phyloP scores from a whole-genome alignment of 2,888 invertebrate genomes.

The Exephanes ischioxanthus region DNA sequence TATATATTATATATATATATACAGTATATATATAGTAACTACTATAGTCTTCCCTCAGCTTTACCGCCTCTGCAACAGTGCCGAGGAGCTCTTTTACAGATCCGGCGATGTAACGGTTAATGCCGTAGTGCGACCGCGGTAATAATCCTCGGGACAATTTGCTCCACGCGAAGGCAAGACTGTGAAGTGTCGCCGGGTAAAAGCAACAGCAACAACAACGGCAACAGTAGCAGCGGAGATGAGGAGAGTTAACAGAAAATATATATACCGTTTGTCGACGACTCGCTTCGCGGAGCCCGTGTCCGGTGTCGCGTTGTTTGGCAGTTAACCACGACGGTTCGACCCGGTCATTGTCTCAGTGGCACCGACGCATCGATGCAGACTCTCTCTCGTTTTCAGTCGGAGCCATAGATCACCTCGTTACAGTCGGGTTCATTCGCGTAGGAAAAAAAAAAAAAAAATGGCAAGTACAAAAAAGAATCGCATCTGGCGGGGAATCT shows the following conservation, averaged over 20 bases:
- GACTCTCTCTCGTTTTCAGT: constrained; percentile 64
- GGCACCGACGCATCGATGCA: constrained; percentile 52
- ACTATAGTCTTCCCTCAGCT: constrained; percentile 13
- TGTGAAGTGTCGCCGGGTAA: constrained; percentile 61
- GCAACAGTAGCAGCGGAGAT: constrained; percentile 42
- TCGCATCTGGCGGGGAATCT: not conserved
- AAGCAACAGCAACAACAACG: constrained; percentile 32
- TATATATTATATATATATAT: constrained; percentile 27
- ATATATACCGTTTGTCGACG: constrained; percentile 79
- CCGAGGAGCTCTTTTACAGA: constrained; percentile 28
- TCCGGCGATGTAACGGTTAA: constrained; percentile 71
- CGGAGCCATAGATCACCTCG: constrained; percentile 53
- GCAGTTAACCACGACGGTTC: constrained; percentile 58
- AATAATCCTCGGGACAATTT: constrained; percentile 76
- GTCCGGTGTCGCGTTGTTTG: constrained; percentile 79
- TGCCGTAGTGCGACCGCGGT: constrained; percentile 67
- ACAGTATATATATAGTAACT: not conserved
- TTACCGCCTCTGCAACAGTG: constrained; percentile 8
- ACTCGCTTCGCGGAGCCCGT: constrained; percentile 80
- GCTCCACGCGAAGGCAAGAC: constrained; percentile 57
- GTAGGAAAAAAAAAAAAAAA: not conserved
- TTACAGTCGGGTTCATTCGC: not conserved
- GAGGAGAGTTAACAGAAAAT: constrained; percentile 30
- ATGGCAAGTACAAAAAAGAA: not conserved
- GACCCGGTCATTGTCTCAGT: constrained; percentile 74